These are phyloP conservation scores for Cryptus viduatorius DNA, from an alignment of 2,888 invertebrate species.

Conservation along the genomic window DNA sequence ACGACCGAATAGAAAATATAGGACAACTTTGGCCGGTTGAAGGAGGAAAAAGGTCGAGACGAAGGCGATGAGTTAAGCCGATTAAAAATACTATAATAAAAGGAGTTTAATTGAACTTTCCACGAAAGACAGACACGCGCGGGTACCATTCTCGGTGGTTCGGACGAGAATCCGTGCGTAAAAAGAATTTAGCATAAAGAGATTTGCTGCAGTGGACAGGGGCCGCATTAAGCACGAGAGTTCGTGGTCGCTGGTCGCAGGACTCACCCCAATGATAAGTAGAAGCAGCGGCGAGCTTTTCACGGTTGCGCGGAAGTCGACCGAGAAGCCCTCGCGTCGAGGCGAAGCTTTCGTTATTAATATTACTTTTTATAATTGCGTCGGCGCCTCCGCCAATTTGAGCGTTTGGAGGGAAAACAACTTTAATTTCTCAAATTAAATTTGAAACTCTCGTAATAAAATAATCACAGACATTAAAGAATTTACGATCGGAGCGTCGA, in stretches of 20 bases:
- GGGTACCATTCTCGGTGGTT: background rate
- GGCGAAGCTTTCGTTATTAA: background rate
- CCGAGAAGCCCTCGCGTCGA: background rate
- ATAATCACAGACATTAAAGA: background rate
- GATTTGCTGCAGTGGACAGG: slow-evolving; percentile 61
- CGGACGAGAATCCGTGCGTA: background rate
- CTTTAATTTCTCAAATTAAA: background rate
- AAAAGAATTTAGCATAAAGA: slow-evolving; percentile 60
- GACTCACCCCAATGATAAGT: slow-evolving; percentile 40
- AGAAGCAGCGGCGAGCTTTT: slow-evolving; percentile 5
- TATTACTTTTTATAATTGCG: background rate
- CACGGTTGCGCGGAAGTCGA: background rate
- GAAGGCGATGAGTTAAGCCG: slow-evolving; percentile 50
- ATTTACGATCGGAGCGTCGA: background rate
- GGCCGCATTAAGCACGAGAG: slow-evolving; percentile 30
- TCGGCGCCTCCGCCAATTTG: background rate
- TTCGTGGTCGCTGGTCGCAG: slow-evolving; percentile 22
- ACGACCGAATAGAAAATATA: background rate
- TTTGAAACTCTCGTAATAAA: background rate
- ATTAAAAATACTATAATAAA: slow-evolving; percentile 59
- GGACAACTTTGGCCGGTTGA: background rate
- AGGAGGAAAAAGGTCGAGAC: slow-evolving; percentile 6
- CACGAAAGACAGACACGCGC: slow-evolving; percentile 18
- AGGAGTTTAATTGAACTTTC: slow-evolving; percentile 56
- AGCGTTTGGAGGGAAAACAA: background rate